Conservation (phyloP, 2,888 invertebrate species). For the Plagiodera versicolora region DNA sequence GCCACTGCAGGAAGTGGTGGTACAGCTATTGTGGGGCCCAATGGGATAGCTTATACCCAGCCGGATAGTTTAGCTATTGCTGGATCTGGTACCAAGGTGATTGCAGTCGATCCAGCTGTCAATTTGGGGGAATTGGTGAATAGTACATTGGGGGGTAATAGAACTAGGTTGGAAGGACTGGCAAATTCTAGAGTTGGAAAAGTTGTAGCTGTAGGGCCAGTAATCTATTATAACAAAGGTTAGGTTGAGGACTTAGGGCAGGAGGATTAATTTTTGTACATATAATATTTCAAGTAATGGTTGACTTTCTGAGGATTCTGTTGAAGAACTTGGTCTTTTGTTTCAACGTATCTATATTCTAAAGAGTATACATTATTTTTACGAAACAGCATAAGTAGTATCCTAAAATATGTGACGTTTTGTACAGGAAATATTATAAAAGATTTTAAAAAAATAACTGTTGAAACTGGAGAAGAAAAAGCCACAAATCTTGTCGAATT, state of each 20-base stretch:
- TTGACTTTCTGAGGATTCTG: constrained; percentile 32
- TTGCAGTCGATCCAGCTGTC: constrained; percentile 65
- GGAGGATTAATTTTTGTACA: constrained; percentile 15
- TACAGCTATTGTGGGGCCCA: constrained; percentile 78
- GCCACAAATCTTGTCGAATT: too few species aligned
- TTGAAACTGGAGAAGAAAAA: too few species aligned
- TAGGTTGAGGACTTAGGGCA: background rate
- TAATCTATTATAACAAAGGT: constrained; percentile 64
- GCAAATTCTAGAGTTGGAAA: constrained; percentile 63
- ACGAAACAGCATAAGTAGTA: too few species aligned
- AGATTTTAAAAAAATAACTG: too few species aligned
- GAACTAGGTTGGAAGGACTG: constrained; percentile 43
- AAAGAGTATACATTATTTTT: too few species aligned
- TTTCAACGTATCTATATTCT: background rate
- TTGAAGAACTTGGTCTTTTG: constrained; percentile 17
- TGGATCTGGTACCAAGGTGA: constrained; percentile 71
- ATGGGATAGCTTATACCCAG: constrained; percentile 74
- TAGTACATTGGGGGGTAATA: constrained; percentile 34
- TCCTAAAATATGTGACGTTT: too few species aligned
- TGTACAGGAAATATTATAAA: too few species aligned
- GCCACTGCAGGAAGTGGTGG: constrained; percentile 80
- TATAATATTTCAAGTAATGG: constrained; percentile 17
- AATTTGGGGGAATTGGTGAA: constrained; percentile 62
- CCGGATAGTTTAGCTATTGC: constrained; percentile 76
- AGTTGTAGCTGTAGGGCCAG: constrained; percentile 73